A percentile compares a stretch with the other conserved stretches of the same genome.
phyloP scores from a whole-genome alignment of 2,888 invertebrate genomes.

The Drosophila dives region DNA sequence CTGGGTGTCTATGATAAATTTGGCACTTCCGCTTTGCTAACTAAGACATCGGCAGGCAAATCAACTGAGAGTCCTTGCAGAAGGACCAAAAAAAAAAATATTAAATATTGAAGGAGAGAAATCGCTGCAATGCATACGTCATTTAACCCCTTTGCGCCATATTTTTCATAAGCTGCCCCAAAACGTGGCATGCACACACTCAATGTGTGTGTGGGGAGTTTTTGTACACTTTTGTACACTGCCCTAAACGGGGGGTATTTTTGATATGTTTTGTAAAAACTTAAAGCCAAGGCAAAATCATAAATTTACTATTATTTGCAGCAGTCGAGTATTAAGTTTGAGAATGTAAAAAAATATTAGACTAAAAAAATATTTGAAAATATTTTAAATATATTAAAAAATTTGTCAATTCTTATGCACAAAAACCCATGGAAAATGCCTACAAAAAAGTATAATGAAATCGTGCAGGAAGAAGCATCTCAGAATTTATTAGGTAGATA shows the following conservation, averaged over 20 bases:
- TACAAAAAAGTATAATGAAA: neutral
- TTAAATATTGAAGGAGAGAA: constrained; percentile 49
- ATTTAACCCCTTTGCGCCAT: constrained; percentile 80
- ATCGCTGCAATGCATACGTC: constrained; percentile 78
- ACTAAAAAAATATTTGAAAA: neutral
- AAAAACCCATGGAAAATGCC: neutral
- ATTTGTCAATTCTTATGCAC: neutral
- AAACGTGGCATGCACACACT: constrained; percentile 13
- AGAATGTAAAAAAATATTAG: neutral
- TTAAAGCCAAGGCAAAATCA: neutral
- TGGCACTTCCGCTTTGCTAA: constrained; percentile 65
- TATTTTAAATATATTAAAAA: constrained; percentile 11
- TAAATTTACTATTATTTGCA: neutral
- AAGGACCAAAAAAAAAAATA: constrained; percentile 8
- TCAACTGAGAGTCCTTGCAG: constrained; percentile 22
- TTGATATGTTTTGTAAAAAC: neutral
- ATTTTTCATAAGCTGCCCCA: constrained; percentile 73
- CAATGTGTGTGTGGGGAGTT: neutral
- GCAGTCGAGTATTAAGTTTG: neutral
- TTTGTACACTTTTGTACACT: neutral
- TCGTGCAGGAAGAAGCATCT: neutral
- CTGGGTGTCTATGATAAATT: constrained; percentile 64
- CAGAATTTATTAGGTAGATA: neutral
- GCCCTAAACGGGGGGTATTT: neutral
- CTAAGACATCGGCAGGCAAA: constrained; percentile 78